Conservation (phyloP, 1,140 invertebrate species). For the Lepidurus packardi region DNA sequence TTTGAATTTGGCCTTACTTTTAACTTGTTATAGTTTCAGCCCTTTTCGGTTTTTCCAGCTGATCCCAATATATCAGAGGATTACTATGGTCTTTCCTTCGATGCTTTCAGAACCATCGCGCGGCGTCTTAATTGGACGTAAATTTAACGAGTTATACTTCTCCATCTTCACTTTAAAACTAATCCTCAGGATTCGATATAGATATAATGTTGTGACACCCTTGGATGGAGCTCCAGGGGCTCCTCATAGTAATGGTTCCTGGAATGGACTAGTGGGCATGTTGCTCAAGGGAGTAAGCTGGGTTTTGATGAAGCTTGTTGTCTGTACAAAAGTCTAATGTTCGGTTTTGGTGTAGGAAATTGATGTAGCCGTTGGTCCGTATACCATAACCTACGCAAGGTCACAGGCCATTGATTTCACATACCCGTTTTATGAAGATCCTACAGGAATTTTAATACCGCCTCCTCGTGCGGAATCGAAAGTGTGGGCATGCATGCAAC, state of each 20-base stretch:
- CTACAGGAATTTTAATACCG: slow-evolving; percentile 23
- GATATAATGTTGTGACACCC: not conserved
- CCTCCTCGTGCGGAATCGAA: slow-evolving; percentile 37
- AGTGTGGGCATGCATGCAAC: slow-evolving; percentile 40
- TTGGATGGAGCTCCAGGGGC: not conserved
- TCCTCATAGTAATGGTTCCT: slow-evolving; percentile 16
- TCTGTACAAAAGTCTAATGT: slow-evolving; percentile 1
- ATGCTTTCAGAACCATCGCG: not conserved
- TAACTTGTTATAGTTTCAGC: not conserved
- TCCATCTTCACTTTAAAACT: not conserved
- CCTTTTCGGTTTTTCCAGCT: not conserved
- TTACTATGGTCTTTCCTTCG: not conserved
- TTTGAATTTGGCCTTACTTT: not conserved
- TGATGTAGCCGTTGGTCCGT: slow-evolving; percentile 22
- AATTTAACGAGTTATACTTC: not conserved
- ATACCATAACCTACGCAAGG: slow-evolving; percentile 24
- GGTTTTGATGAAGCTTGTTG: no score
- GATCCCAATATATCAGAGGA: not conserved
- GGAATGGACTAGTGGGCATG: slow-evolving; percentile 31
- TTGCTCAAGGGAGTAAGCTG: slow-evolving; percentile 15
- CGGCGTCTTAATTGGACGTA: not conserved
- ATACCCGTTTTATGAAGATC: slow-evolving; percentile 25
- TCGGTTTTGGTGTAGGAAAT: not conserved
- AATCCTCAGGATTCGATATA: not conserved
- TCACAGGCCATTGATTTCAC: slow-evolving; percentile 26